Percentiles rank a stretch among this genome's conserved stretches.
Evolutionary conservation across 2,888 invertebrate species (phyloP).

Genomic region (Caradrina kadenii): DNA sequence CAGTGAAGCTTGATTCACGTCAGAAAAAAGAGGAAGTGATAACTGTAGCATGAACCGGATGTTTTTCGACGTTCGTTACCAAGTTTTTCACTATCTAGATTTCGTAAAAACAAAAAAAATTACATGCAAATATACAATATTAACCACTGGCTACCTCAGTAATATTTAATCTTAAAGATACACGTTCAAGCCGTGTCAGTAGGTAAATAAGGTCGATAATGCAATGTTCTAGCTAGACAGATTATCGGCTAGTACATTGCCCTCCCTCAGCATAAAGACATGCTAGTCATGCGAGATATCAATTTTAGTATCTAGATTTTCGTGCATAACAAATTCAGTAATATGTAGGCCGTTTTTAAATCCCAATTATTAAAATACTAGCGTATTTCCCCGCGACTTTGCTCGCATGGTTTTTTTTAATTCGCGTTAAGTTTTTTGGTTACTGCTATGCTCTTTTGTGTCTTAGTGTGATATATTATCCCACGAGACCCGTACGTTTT

Average conservation of each 20-base stretch:
- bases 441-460: too few relatives aligned
- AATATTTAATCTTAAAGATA: conserved; percentile 2
- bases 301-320: conserved; percentile 7
- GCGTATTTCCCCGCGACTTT: too few relatives aligned
- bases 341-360: too few relatives aligned
- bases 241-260: conserved; percentile 26
- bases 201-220: conserved; percentile 7
- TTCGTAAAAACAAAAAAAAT: background rate
- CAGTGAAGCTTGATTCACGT: background rate
- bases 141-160: background rate
- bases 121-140: background rate
- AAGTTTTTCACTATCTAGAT: background rate
- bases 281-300: conserved; percentile 4
- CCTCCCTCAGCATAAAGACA: conserved; percentile 23
- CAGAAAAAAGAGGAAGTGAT: background rate
- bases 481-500: too few relatives aligned
- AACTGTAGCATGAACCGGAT: background rate
- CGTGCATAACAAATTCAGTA: background rate
- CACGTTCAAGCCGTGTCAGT: conserved; percentile 25
- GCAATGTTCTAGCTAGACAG: conserved; percentile 7
- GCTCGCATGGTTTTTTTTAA: too few relatives aligned
- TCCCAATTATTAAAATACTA: background rate
- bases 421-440: too few relatives aligned
- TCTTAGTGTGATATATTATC: too few relatives aligned
- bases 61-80: background rate